Conservation (phyloP, 2,888 invertebrate species). For the Eupithecia pulchellata region DNA sequence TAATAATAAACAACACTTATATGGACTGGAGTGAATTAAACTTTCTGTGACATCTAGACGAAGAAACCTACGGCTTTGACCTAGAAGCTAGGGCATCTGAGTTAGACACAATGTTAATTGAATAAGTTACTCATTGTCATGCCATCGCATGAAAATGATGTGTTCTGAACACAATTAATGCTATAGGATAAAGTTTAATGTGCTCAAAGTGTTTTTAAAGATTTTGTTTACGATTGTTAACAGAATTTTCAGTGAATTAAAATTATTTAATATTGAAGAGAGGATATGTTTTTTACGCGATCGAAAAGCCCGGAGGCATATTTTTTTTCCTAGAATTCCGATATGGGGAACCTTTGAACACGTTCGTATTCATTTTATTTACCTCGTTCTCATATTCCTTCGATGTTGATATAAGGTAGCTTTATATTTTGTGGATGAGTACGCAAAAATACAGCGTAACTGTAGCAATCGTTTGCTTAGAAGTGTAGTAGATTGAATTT, state of each 20-base stretch:
- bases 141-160: neutral
- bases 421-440: neutral
- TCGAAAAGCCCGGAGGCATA: neutral
- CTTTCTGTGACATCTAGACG: slow-evolving; percentile 7
- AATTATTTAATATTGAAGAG: too few relatives aligned
- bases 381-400: neutral
- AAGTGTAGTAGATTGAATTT: neutral
- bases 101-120: slow-evolving; percentile 1
- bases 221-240: neutral
- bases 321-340: neutral
- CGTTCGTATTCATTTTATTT: neutral
- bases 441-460: neutral
- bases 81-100: slow-evolving; percentile 1
- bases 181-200: neutral
- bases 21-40: slow-evolving; percentile 28
- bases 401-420: neutral
- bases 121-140: slow-evolving; percentile 6
- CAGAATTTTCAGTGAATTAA: too few relatives aligned
- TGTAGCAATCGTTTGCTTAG: neutral
- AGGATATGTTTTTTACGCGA: neutral
- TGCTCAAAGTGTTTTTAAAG: neutral
- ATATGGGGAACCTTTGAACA: neutral
- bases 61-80: neutral
- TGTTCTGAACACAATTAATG: neutral
- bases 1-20: slow-evolving; percentile 34